phyloP scores from a whole-genome alignment of 2,888 invertebrate species.

The Erynnis tages region DNA sequence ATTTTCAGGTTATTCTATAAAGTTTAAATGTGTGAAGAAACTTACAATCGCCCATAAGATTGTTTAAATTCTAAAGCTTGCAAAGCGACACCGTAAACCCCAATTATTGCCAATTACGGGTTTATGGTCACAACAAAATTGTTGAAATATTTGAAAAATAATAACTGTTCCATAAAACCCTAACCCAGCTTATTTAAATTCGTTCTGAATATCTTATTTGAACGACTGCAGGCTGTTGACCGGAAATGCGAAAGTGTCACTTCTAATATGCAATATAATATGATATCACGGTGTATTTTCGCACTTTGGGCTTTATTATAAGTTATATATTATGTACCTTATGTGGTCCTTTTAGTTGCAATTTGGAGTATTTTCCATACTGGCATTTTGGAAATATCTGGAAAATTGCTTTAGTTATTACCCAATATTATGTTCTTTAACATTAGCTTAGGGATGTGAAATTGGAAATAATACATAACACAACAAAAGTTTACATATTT shows the following conservation, averaged over 20 bases:
- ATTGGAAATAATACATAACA: too few species aligned
- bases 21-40: too few species aligned
- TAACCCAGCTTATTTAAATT: slow-evolving; percentile 50
- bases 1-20: too few species aligned
- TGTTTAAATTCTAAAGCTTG: not conserved
- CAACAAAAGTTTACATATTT: too few species aligned
- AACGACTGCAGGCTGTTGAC: slow-evolving; percentile 54
- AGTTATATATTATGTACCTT: not conserved
- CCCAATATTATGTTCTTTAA: too few species aligned
- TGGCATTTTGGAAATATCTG: too few species aligned
- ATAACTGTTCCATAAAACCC: slow-evolving; percentile 15
- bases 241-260: slow-evolving; percentile 57
- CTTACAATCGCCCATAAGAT: not conserved
- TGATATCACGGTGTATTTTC: slow-evolving; percentile 54
- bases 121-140: slow-evolving; percentile 7
- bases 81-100: slow-evolving; percentile 5
- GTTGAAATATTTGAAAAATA: slow-evolving; percentile 14
- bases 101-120: slow-evolving; percentile 8
- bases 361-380: not conserved
- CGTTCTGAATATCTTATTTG: slow-evolving; percentile 57
- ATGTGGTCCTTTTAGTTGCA: slow-evolving; percentile 2
- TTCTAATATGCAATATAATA: slow-evolving; percentile 58
- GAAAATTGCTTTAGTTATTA: too few species aligned
- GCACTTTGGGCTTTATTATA: slow-evolving; percentile 42
- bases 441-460: too few species aligned